These are phyloP conservation scores for Cacatua alba DNA, from an alignment of 2,113 vertebrate species.

Conservation along the genomic window DNA sequence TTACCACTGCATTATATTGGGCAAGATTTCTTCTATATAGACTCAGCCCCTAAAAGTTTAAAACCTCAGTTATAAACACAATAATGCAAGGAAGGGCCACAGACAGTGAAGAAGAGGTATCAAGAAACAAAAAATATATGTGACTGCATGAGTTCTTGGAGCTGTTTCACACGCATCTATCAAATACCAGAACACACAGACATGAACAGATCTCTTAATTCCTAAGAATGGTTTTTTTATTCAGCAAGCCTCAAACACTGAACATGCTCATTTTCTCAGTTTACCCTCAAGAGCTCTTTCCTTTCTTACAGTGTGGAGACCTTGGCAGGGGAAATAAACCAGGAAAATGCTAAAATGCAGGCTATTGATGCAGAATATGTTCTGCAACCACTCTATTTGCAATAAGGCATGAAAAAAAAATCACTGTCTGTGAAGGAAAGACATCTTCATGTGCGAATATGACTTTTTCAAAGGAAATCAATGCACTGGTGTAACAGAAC, in stretches of 20 bases:
- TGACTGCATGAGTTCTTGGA: background rate
- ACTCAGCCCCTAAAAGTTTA: background rate
- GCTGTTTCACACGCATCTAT: background rate
- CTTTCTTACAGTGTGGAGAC: background rate
- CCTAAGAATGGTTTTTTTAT: background rate
- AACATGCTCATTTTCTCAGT: background rate
- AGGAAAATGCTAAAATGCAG: background rate
- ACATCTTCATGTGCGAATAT: background rate
- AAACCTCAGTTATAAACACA: background rate
- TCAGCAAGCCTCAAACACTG: background rate
- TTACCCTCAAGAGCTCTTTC: background rate
- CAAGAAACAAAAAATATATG: background rate
- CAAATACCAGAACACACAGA: background rate
- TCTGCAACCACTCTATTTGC: background rate
- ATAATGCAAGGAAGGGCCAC: background rate
- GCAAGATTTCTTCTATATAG: background rate
- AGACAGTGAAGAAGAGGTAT: background rate
- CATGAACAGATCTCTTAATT: background rate
- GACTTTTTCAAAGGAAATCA: slow-evolving; percentile 28
- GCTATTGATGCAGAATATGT: background rate
- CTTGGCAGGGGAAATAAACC: background rate
- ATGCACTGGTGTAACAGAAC: background rate
- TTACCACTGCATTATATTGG: background rate
- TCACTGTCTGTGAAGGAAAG: background rate
- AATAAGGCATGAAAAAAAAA: background rate